phyloP scores from a whole-genome alignment of 1,140 invertebrate species.

The Anthonomus grandis region DNA sequence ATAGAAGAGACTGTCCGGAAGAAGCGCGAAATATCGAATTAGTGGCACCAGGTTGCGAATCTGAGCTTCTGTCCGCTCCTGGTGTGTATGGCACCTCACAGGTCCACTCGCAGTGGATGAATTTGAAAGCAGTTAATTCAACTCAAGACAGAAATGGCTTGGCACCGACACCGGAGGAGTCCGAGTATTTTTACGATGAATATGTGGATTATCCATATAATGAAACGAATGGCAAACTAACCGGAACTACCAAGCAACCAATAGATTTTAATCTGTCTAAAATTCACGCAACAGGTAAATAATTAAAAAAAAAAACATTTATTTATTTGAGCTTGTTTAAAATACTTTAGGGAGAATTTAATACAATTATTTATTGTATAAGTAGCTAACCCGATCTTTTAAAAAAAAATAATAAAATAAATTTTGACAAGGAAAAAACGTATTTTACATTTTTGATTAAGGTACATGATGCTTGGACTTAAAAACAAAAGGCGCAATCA shows the following conservation, averaged over 20 bases:
- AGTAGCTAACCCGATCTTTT: too few species aligned
- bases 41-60: constrained; percentile 60
- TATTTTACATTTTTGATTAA: too few species aligned
- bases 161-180: constrained; percentile 63
- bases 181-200: constrained; percentile 78
- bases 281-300: too few species aligned
- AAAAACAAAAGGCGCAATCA: too few species aligned
- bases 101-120: constrained; percentile 48
- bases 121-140: constrained; percentile 45
- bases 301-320: too few species aligned
- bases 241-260: too few species aligned
- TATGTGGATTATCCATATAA: constrained; percentile 71
- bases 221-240: constrained; percentile 45
- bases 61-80: constrained; percentile 56
- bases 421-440: too few species aligned
- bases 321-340: too few species aligned
- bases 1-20: constrained; percentile 61
- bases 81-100: constrained; percentile 28
- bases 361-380: constrained; percentile 1
- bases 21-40: constrained; percentile 54
- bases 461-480: too few species aligned
- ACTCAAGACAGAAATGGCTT: constrained; percentile 47
- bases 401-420: too few species aligned
- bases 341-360: too few species aligned
- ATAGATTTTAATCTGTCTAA: too few species aligned